Base-by-base conservation (phyloP, 2,797 vertebrate species). In the Centroberyx gerrardi region DNA sequence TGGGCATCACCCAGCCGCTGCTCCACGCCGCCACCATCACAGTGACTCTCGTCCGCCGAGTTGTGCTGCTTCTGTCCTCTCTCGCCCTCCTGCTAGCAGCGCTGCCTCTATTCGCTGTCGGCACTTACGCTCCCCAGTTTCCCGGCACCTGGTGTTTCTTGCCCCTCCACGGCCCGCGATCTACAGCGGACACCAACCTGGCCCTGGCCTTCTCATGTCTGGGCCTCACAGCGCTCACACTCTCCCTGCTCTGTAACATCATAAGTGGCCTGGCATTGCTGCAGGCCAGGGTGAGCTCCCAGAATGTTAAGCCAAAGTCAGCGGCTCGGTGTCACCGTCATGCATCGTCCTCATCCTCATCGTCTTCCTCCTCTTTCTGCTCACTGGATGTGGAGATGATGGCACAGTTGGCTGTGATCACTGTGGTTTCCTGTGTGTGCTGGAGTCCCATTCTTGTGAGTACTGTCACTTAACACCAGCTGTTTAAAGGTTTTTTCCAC, bases 121-220 rank as follows among this genome's bases (percentile, higher is more conserved):
- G 93, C 28, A 82, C 61, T 4, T 95, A 96, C 29, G 66, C 75
- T 13, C 49, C 64, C 7, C 94, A 95, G 52, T 84, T 53, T 58
- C 93, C 93, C 0, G 86, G 84, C 17, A 95, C 94, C 14, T 95
- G 95, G 94, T 95, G 95, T 76, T 96, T 96, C 81, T 87, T 95
- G 60, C 80, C 71, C 4, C 68, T 94, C 67, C 76, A 84, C 5
- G 44, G 36, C 17, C 48, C 80, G 0, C 73, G 68, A 22, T 87
- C 88, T 17, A 28, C 10, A n/a, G 62, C 71, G 5, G 89, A 95
- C 28, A 84, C 46, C 27, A 78, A 54, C 68, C 82, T 94, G 55
- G 73, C 72, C 15, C 28, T 95, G 71, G 78, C 78, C 22, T 96
- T 96, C 76, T 94, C 93, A 0, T 72, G 82, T 54, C 78, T 95